Evolutionary conservation across 2,888 invertebrate genomes (phyloP).

Genomic region (Parnassius glacialis): DNA sequence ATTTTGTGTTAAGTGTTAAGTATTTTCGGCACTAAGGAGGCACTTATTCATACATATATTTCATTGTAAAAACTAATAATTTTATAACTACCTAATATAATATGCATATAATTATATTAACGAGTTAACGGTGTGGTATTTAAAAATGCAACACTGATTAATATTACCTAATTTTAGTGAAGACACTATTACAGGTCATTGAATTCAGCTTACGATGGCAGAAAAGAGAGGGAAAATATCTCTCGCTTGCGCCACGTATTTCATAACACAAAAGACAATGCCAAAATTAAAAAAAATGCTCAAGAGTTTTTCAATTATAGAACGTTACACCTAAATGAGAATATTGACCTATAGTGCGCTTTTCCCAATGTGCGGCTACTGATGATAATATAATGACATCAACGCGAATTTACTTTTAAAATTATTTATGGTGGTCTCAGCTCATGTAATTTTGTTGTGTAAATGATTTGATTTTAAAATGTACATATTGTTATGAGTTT

Average conservation of each 20-base stretch:
- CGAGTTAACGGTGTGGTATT: no score
- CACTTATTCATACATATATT: no score
- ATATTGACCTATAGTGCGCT: constrained; percentile 17
- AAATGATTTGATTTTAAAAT: no score
- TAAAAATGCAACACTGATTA: no score
- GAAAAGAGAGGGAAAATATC: constrained; percentile 1
- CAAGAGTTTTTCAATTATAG: constrained; percentile 16
- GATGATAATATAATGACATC: constrained; percentile 4
- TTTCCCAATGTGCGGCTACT: constrained; percentile 3
- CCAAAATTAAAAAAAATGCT: constrained; percentile 16
- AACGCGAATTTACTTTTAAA: neutral
- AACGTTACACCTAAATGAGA: constrained; percentile 20
- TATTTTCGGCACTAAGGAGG: no score
- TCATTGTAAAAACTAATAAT: no score
- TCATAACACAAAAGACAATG: constrained; percentile 11
- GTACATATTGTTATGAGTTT: no score
- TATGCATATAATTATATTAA: no score
- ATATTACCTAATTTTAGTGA: no score
- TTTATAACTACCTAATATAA: no score
- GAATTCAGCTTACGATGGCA: neutral
- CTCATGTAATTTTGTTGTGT: no score
- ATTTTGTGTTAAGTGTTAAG: no score
- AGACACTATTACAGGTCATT: constrained; percentile 7
- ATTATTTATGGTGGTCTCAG: neutral
- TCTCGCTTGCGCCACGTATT: constrained; percentile 17